Percentiles rank a stretch among this genome's conserved stretches.
These are phyloP conservation scores for Thripadectes ignobilis DNA, from an alignment of 2,797 vertebrate species.

Conservation along the genomic window DNA sequence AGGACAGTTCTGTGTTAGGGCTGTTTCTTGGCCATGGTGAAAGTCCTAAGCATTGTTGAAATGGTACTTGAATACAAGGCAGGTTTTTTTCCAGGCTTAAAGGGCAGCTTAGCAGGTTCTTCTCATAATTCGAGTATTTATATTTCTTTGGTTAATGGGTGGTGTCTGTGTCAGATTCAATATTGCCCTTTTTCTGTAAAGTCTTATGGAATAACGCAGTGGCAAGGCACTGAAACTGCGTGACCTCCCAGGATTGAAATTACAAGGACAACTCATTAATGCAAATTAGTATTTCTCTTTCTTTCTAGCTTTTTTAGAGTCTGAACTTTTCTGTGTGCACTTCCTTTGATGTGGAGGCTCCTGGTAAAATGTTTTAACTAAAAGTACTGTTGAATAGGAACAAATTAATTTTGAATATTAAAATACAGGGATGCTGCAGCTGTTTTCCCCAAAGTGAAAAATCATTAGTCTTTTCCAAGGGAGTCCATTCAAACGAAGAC, in stretches of 20 bases:
- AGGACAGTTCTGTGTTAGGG: background rate
- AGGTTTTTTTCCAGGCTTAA: background rate
- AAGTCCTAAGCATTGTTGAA: background rate
- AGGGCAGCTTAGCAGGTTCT: background rate
- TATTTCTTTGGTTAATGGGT: background rate
- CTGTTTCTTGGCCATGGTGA: rapidly evolving
- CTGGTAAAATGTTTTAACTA: background rate
- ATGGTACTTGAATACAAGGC: background rate
- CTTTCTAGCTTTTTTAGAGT: background rate
- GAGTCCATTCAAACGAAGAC: background rate
- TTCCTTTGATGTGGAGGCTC: conserved; percentile 12
- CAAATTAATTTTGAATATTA: background rate
- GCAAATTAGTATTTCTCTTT: background rate
- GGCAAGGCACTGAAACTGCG: background rate
- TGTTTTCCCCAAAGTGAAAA: background rate
- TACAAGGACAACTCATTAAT: background rate
- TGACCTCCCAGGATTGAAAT: background rate
- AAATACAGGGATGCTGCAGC: background rate
- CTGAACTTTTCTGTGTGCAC: background rate
- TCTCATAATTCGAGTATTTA: background rate
- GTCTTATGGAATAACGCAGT: background rate
- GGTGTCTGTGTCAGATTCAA: background rate
- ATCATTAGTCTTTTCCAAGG: background rate
- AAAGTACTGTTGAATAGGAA: background rate
- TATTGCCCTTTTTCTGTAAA: background rate